Percentiles rank a stretch among this genome's conserved stretches.
phyloP scores from a whole-genome alignment of 1,140 invertebrate genomes.

The Whitmania pigra region DNA sequence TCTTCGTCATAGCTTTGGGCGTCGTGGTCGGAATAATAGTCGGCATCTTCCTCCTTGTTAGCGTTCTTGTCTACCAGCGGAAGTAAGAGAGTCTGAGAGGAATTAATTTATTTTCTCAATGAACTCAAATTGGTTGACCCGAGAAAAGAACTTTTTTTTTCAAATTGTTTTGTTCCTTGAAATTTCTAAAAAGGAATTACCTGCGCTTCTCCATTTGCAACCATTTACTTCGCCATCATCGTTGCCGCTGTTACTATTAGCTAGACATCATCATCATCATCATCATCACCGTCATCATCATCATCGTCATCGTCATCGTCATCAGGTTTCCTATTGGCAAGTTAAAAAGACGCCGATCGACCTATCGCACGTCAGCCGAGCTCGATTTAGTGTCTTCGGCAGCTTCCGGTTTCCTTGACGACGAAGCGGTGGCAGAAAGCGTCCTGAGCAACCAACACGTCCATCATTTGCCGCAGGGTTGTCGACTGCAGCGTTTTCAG shows the following conservation, averaged over 20 bases:
- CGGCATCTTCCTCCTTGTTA: background rate
- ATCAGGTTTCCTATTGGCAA: background rate
- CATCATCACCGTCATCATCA: constrained; percentile 2
- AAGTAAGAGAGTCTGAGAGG: background rate
- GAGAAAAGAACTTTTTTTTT: background rate
- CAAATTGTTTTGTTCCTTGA: background rate
- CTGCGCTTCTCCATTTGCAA: background rate
- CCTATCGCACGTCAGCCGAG: too few relatives aligned
- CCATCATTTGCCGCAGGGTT: too few relatives aligned
- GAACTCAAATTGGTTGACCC: too few relatives aligned
- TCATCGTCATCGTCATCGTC: constrained; percentile 3
- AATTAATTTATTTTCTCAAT: too few relatives aligned
- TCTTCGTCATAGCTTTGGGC: constrained; percentile 2
- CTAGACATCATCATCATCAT: background rate
- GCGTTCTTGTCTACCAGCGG: background rate
- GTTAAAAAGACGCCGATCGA: too few relatives aligned
- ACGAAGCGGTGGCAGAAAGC: too few relatives aligned
- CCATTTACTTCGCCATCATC: background rate
- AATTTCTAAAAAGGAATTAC: too few relatives aligned
- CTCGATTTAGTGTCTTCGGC: too few relatives aligned
- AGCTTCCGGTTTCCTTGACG: too few relatives aligned
- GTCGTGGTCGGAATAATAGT: constrained; percentile 8
- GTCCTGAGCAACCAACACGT: too few relatives aligned
- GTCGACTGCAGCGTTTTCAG: too few relatives aligned
- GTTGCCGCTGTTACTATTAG: background rate